A percentile compares a stretch with the other conserved stretches of the same genome.
Conservation (phyloP, 2,113 vertebrate genomes). For the Paratilapia polleni region DNA sequence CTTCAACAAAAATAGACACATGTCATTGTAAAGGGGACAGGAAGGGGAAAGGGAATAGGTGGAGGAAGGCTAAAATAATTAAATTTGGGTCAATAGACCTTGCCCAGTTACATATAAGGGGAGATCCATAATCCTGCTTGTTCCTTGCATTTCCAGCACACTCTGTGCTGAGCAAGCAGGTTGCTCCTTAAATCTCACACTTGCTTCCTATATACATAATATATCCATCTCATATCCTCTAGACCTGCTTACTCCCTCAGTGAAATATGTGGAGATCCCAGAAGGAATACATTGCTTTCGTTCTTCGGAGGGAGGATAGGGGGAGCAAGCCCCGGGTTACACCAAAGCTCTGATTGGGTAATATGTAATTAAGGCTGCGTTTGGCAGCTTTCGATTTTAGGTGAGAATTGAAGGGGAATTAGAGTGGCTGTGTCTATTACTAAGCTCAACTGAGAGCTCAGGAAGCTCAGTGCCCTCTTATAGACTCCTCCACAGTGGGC, state of each 20-base stretch:
- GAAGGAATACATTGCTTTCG: slow-evolving; percentile 52
- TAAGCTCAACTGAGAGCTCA: slow-evolving; percentile 67
- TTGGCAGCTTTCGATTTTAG: slow-evolving; percentile 79
- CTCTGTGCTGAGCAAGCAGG: slow-evolving; percentile 79
- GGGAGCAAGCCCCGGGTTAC: slow-evolving; percentile 66
- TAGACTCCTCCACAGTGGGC: slow-evolving; percentile 37
- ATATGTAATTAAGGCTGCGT: slow-evolving; percentile 77
- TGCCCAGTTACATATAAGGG: slow-evolving; percentile 73
- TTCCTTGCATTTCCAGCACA: slow-evolving; percentile 72
- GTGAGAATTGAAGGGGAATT: slow-evolving; percentile 77
- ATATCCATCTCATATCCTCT: slow-evolving; percentile 65
- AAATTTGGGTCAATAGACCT: slow-evolving; percentile 78
- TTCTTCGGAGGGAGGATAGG: slow-evolving; percentile 36
- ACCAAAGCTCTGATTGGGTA: slow-evolving; percentile 77
- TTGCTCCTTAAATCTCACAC: slow-evolving; percentile 68
- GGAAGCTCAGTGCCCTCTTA: slow-evolving; percentile 37
- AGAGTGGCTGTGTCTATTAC: slow-evolving; percentile 78
- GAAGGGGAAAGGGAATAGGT: slow-evolving; percentile 26
- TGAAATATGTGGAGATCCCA: slow-evolving; percentile 65
- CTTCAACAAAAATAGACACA: slow-evolving; percentile 16
- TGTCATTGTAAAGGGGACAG: slow-evolving; percentile 45
- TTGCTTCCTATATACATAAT: slow-evolving; percentile 77
- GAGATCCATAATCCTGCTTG: slow-evolving; percentile 75
- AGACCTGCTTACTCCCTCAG: slow-evolving; percentile 58
- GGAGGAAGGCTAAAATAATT: slow-evolving; percentile 69